Conservation (phyloP, 2,797 vertebrate genomes). For the Rhinella marina region DNA sequence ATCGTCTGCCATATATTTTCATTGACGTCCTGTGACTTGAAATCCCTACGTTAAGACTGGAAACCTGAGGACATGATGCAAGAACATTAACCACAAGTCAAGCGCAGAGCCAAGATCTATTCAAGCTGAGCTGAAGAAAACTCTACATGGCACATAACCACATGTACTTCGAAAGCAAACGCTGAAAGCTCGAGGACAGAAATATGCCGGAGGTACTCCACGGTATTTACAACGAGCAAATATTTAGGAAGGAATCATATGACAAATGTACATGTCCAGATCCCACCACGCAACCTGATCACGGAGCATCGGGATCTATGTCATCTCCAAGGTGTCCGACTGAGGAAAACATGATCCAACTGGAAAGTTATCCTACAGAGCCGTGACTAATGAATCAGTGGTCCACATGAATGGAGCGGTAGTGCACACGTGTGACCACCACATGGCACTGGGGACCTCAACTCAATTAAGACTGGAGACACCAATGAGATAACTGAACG, state of each 20-base stretch:
- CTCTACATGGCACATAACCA: neutral
- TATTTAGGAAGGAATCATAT: constrained; percentile 18
- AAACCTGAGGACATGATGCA: neutral
- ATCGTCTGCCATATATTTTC: neutral
- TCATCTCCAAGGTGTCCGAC: too few species aligned
- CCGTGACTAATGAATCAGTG: too few species aligned
- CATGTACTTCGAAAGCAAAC: constrained; percentile 1
- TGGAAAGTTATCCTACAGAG: too few species aligned
- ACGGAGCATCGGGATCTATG: too few species aligned
- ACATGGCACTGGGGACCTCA: too few species aligned
- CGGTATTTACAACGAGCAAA: neutral
- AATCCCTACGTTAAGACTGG: neutral
- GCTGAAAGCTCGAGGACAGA: neutral
- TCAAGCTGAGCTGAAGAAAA: neutral
- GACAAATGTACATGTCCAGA: neutral
- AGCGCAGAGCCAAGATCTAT: neutral
- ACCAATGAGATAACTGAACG: too few species aligned
- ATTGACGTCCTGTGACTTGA: neutral
- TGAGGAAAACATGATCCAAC: too few species aligned
- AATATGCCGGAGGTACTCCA: neutral
- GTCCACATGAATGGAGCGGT: too few species aligned
- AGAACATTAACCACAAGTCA: constrained; percentile 2
- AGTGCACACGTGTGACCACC: too few species aligned
- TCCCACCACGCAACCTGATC: neutral
- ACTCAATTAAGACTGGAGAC: too few species aligned